Percentiles rank a stretch among this genome's conserved stretches.
Evolutionary conservation across 1,140 invertebrate genomes (phyloP).

Genomic region (Penaeus indicus): DNA sequence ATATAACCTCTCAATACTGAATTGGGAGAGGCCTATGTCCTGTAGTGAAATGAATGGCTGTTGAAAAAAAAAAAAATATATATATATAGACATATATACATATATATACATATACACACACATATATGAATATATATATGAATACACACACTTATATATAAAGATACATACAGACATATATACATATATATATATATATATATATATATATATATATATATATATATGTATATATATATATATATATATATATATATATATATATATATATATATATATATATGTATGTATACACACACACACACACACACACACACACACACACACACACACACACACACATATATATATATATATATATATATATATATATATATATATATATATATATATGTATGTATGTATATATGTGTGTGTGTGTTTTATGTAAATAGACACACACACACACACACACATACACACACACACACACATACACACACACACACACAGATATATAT

Average conservation of each 20-base stretch:
- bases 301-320: conserved; percentile 22
- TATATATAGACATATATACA: conserved; percentile 18
- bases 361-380: no score
- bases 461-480: no score
- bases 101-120: conserved; percentile 24
- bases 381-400: no score
- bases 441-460: no score
- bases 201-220: conserved; percentile 32
- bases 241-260: conserved; percentile 49
- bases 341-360: no score
- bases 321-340: conserved; percentile 13
- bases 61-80: not conserved
- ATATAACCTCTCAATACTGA: no score
- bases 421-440: no score
- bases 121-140: conserved; percentile 40
- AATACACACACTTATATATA: conserved; percentile 39
- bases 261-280: conserved; percentile 38
- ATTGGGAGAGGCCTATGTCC: no score
- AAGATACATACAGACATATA: conserved; percentile 23
- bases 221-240: conserved; percentile 36
- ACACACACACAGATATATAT: no score
- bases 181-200: conserved; percentile 31
- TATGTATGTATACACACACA: not conserved
- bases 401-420: no score
- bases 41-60: no score